Percentiles rank a stretch among this genome's conserved stretches.
phyloP scores from a whole-genome alignment of 1,140 invertebrate species.

The Telenomus remus region DNA sequence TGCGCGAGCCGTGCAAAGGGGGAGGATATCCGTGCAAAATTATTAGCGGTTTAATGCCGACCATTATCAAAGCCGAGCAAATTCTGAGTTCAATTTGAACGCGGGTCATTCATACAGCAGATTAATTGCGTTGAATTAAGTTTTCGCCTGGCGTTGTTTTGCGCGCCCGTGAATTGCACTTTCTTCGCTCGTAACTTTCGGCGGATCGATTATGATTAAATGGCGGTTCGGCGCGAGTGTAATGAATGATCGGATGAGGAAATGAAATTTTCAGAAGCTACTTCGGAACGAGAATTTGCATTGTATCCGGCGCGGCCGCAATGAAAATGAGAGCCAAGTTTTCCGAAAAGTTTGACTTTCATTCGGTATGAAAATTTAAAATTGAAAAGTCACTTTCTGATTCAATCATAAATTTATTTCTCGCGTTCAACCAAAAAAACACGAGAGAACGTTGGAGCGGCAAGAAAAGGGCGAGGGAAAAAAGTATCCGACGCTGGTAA shows the following conservation, averaged over 20 bases:
- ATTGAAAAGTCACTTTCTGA: too few species aligned
- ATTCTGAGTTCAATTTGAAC: conserved; percentile 32
- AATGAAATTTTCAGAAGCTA: conserved; percentile 22
- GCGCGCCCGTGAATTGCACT: conserved; percentile 26
- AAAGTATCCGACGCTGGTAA: not conserved
- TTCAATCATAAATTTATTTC: too few species aligned
- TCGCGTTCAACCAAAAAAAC: too few species aligned
- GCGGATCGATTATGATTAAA: conserved; percentile 44
- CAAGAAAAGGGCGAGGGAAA: too few species aligned
- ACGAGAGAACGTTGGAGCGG: too few species aligned
- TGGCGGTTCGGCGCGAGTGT: conserved; percentile 6
- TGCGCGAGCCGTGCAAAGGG: conserved; percentile 14
- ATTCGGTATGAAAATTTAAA: too few species aligned
- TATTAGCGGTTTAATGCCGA: conserved; percentile 51
- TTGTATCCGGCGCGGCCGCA: not conserved
- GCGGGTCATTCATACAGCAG: conserved; percentile 19
- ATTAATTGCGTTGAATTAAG: conserved; percentile 51
- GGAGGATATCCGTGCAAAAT: conserved; percentile 31
- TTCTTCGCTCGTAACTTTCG: conserved; percentile 36
- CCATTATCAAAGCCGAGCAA: conserved; percentile 38
- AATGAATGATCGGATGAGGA: conserved; percentile 17
- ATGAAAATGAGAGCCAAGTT: conserved; percentile 7
- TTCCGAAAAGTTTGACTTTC: too few species aligned
- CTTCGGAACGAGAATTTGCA: conserved; percentile 1
- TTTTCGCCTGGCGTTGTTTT: conserved; percentile 34